Evolutionary conservation across 1,140 invertebrate genomes (phyloP).

Genomic region (Pemphigus obesinymphae): DNA sequence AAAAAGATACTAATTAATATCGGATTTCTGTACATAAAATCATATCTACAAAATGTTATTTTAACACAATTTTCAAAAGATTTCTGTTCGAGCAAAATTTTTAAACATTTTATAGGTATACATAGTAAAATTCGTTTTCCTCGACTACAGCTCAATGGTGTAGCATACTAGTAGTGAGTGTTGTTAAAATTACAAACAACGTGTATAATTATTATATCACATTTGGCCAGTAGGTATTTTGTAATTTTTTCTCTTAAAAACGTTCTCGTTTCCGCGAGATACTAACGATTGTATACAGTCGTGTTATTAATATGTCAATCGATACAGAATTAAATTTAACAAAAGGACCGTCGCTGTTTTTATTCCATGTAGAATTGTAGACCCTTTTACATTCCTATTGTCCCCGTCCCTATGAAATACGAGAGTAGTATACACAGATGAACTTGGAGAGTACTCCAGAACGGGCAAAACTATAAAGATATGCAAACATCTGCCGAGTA

Average conservation of each 20-base stretch:
- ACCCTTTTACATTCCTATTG: constrained; percentile 11
- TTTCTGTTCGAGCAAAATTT: too few species aligned
- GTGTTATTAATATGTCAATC: neutral
- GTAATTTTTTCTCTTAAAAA: neutral
- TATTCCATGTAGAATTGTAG: neutral
- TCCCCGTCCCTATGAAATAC: neutral
- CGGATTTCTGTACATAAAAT: too few species aligned
- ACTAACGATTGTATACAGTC: neutral
- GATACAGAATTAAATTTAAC: neutral
- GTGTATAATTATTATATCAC: too few species aligned
- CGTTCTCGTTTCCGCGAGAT: neutral
- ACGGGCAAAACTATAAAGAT: neutral
- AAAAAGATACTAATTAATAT: too few species aligned
- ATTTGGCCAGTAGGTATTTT: too few species aligned
- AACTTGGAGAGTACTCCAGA: neutral
- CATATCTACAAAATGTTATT: too few species aligned
- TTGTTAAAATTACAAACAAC: too few species aligned
- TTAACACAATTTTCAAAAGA: too few species aligned
- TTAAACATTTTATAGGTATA: too few species aligned
- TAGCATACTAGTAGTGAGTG: too few species aligned
- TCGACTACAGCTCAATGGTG: too few species aligned
- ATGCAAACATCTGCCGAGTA: neutral
- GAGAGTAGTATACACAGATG: neutral
- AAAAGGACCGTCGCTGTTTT: neutral
- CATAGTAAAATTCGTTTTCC: too few species aligned